Evolutionary conservation across 2,113 vertebrate genomes (phyloP), one percentile per base, ranked within the genome.

Genomic region (Callopanchax toddi): DNA sequence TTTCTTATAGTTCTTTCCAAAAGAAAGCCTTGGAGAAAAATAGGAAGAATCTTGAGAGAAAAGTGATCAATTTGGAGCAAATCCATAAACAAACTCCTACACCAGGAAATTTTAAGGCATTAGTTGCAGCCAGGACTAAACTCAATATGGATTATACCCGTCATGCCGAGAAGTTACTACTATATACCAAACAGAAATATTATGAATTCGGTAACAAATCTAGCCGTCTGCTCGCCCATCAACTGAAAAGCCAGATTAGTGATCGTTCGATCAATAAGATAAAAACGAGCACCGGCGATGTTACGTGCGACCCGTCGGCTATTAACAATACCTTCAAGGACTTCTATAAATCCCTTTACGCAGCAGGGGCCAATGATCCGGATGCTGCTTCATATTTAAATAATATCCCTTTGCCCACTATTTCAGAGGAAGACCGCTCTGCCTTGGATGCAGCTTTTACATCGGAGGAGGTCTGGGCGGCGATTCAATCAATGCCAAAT

Each of bases 71-170:
- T 9, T 16, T 51, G 25, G 49, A 64, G 13, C 61, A 44, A 21
- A 17, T 16, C 42, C 37, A 52, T 21, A 53, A 63, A 43, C 49
- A 52, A 2, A 32, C 10, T 43, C 60, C 60, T 11, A 52, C 48
- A 21, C 0, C 32, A 26, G 22, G 16, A 15, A 62, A 39, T 3
- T 40, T 40, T 39, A 61, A 37, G 20, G 20, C 45, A 43, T 43
- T 25, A n/a, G n/a, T n/a, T n/a, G n/a, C n/a, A n/a, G 21, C 22
- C 22, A 39, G 11, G 21, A 44, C 45, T 39, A n/a, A 37, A 34
- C 44, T 49, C 2, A 37, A 49, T 25, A 36, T 61, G 8, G 45
- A 49, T 5, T 15, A 61, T n/a, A 39, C 44, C n/a, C n/a, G n/a
- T 39, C 59, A 49, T 39, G 21, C 16, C 21, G 32, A 49, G 15